phyloP scores from a whole-genome alignment of 2,113 vertebrate genomes.

The Mola mola region DNA sequence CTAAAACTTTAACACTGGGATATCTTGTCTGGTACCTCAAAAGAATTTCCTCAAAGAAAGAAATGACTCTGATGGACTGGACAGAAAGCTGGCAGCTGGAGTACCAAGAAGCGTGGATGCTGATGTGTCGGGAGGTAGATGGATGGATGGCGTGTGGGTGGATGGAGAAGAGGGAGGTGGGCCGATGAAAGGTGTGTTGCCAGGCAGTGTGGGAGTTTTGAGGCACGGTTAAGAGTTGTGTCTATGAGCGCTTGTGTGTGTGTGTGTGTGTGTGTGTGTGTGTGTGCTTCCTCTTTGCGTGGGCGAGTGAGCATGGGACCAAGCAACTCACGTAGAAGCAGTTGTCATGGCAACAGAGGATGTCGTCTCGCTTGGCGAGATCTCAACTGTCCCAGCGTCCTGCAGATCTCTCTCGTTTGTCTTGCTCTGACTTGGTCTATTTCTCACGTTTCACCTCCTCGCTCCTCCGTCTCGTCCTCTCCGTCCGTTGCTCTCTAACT shows the following conservation, averaged over 20 bases:
- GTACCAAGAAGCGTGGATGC: constrained; percentile 5
- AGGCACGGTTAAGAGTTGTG: constrained; percentile 58
- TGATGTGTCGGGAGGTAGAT: constrained; percentile 13
- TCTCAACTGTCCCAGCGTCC: constrained; percentile 66
- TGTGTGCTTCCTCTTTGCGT: constrained; percentile 34
- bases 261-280: constrained; percentile 22
- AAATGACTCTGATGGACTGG: neutral
- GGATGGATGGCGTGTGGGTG: constrained; percentile 22
- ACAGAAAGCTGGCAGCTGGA: neutral
- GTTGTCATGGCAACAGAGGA: constrained; percentile 80
- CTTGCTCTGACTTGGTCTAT: neutral
- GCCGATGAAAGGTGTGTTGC: constrained; percentile 53
- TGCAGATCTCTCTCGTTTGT: constrained; percentile 26
- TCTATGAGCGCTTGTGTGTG: constrained; percentile 21
- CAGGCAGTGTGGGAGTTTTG: constrained; percentile 64
- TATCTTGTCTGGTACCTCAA: neutral
- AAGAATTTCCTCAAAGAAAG: neutral
- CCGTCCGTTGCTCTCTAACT: neutral
- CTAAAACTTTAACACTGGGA: neutral
- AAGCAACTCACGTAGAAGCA: constrained; percentile 61
- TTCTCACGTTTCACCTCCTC: constrained; percentile 7
- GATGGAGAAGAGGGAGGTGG: constrained; percentile 23
- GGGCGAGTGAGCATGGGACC: constrained; percentile 59
- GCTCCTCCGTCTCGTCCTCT: neutral
- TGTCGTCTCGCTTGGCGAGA: constrained; percentile 60